A percentile compares a stretch with the other conserved stretches of the same genome.
These are phyloP conservation scores for Mobula birostris DNA, from an alignment of 2,113 vertebrate genomes.

Conservation along the genomic window DNA sequence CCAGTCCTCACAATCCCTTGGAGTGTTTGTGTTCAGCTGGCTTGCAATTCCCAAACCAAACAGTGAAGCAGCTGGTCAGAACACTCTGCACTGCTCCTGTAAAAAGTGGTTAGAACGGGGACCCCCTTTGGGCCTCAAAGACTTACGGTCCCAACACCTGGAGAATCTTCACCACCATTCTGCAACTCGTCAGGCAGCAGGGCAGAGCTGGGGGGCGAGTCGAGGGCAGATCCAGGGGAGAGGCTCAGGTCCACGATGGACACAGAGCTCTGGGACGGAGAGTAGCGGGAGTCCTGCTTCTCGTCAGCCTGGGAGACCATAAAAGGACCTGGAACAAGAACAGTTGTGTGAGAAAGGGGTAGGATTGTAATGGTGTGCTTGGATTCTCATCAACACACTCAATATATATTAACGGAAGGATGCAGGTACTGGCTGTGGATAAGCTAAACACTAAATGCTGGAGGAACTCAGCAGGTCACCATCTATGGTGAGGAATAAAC, in stretches of 20 bases:
- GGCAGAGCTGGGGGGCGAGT: slow-evolving; percentile 63
- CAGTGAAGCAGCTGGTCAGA: no score
- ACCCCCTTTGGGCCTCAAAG: neutral
- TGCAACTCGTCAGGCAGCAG: slow-evolving; percentile 74
- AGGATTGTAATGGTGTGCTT: neutral
- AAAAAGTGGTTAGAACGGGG: no score
- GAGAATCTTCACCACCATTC: slow-evolving; percentile 60
- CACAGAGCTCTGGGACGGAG: slow-evolving; percentile 43
- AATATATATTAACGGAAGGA: no score
- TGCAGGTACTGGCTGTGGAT: neutral
- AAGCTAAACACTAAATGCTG: no score
- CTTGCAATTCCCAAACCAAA: no score
- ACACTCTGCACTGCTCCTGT: no score
- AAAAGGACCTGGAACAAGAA: slow-evolving; percentile 49
- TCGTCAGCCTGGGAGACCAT: slow-evolving; percentile 58
- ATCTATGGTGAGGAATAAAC: no score
- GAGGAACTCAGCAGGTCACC: no score
- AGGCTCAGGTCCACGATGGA: slow-evolving; percentile 83
- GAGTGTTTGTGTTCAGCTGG: no score
- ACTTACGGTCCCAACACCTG: slow-evolving; percentile 68
- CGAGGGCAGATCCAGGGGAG: slow-evolving; percentile 62
- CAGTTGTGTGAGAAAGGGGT: neutral
- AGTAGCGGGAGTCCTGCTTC: slow-evolving; percentile 62
- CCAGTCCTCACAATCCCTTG: no score
- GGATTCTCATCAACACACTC: neutral